A percentile compares a stretch with the other conserved stretches of the same genome.
Conservation (phyloP, 2,797 vertebrate species). For the Pangasius mekongensis region DNA sequence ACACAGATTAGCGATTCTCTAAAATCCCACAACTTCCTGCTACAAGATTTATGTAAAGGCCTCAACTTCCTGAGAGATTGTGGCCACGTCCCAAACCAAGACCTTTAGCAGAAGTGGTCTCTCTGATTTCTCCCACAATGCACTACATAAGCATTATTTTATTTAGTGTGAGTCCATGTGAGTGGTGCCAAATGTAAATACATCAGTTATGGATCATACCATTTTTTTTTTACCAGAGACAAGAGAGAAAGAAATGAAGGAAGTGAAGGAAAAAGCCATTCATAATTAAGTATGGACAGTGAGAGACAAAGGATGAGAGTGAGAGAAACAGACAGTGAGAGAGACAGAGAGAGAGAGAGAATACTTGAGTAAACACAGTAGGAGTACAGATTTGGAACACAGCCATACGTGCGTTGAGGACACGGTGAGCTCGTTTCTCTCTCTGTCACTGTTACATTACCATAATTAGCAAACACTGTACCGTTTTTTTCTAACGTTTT, state of each 20-base stretch:
- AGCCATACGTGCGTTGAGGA: not conserved
- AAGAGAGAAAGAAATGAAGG: not conserved
- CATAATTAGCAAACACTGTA: slow-evolving; percentile 73
- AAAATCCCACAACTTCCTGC: not conserved
- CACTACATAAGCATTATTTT: not conserved
- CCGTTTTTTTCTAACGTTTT: slow-evolving; percentile 65
- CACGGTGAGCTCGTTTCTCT: not conserved
- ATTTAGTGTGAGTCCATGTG: not conserved
- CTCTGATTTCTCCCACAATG: not conserved
- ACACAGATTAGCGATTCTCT: not conserved
- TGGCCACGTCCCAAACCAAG: slow-evolving; percentile 13
- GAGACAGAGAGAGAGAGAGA: not conserved
- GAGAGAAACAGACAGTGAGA: not conserved
- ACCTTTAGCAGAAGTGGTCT: not conserved
- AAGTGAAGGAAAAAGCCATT: not conserved
- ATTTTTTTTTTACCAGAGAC: not conserved
- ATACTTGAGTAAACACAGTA: not conserved
- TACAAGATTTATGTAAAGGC: not conserved
- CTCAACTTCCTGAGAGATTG: not conserved
- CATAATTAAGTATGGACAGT: not conserved
- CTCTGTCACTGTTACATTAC: slow-evolving; percentile 59
- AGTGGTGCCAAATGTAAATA: not conserved
- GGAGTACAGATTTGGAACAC: not conserved
- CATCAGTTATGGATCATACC: not conserved
- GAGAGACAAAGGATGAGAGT: not conserved